Base-by-base conservation (phyloP, 2,113 vertebrate genomes). In the Herpetotheres cachinnans region DNA sequence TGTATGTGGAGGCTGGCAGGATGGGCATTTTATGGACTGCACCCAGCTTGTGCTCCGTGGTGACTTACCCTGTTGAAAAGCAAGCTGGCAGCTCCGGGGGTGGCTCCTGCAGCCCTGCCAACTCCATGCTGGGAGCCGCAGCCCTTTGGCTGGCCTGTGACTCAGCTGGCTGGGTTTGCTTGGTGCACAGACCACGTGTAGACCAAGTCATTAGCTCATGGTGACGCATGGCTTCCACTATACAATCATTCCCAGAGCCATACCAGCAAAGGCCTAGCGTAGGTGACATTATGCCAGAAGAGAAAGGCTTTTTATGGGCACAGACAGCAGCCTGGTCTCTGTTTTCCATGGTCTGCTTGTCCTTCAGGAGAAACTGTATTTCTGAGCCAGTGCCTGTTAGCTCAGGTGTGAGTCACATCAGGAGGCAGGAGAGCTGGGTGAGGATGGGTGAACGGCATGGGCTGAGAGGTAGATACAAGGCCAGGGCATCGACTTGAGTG, bases 111-210 rank as follows among this genome's bases (percentile, higher is more conserved):
- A 55, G 61, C 15, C 9, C 0, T 1, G 40, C 42, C 42, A 42
- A 14, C 55, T 40, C 47, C 66, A 3, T 0, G 1, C 1, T 69
- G 70, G 46, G 55, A 81, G 3, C 30, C 50, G 82, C 71, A 86
- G 25, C 38, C 16, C 17, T 85, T 61, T 61, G 74, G 32, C 34
- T 78, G 42, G 16, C 50, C 40, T 2, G 0, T 82, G 55, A n/a
- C 59, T 18, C 42, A 50, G 69, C 46, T 61, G 58, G n/a, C 44
- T 56, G 70, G 65, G 55, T 73, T 70, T 61, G n/a, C 38, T 77
- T 2, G 2, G 24, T 44, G 76, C 34, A 13, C 3, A 7, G 34
- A 46, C 17, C 38, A 5, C 0, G 4, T 8, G 29, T 54, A 81
- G 52, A 78, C 6, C 82, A 61, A 16, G 36, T 47, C 54, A 49